Percentiles rank a stretch among this genome's conserved stretches.
phyloP scores from a whole-genome alignment of 2,113 vertebrate genomes.

The Hyla sarda region DNA sequence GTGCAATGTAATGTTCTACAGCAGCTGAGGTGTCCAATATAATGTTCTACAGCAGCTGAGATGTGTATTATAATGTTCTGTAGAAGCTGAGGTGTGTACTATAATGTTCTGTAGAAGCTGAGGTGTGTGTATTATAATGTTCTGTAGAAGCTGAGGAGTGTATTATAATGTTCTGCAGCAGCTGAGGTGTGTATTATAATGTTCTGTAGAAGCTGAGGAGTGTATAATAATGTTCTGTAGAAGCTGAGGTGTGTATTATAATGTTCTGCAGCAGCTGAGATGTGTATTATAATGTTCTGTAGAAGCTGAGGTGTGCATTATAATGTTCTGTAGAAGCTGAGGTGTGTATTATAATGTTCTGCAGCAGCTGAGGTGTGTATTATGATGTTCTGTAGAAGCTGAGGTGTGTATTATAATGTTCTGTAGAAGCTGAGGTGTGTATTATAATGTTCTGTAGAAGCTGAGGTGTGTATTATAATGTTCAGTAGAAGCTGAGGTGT shows the following conservation, averaged over 20 bases:
- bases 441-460: too few relatives aligned
- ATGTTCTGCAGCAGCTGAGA: slow-evolving; percentile 1
- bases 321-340: neutral
- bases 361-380: neutral
- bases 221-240: too few relatives aligned
- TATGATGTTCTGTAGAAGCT: neutral
- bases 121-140: neutral
- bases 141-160: slow-evolving; percentile 1
- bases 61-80: too few relatives aligned
- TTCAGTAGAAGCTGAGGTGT: neutral
- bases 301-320: too few relatives aligned
- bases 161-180: too few relatives aligned
- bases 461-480: neutral
- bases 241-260: too few relatives aligned
- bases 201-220: slow-evolving; percentile 1
- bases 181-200: too few relatives aligned
- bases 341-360: neutral
- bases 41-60: too few relatives aligned
- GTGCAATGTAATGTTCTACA: neutral
- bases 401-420: too few relatives aligned
- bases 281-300: neutral
- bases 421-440: too few relatives aligned
- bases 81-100: neutral
- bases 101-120: neutral
- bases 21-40: too few relatives aligned